Evolutionary conservation across 2,113 vertebrate species (phyloP), one percentile per base, ranked within the genome.

Genomic region (Desmodus rotundus): DNA sequence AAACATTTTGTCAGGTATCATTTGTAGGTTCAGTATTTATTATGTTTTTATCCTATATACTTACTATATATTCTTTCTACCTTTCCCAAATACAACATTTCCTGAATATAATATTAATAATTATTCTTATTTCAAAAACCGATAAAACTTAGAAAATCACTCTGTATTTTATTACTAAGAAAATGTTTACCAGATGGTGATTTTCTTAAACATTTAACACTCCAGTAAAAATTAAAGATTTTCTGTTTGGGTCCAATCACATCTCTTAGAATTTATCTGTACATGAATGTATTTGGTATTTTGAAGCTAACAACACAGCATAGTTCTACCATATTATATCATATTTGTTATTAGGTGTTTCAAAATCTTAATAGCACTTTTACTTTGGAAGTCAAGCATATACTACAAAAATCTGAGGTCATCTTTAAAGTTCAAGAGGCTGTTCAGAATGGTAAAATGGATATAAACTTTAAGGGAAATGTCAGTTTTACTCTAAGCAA

Each of bases 371-470:
- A 97, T 97, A 98, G 28, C 41, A 93, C 20, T 19, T 94, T 94
- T 91, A 73, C 33, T 76, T 95, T 94, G 91, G 96, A 97, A 98
- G 97, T 26, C 61, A 97, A 98, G 81, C 12, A 94, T 89, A 95
- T 96, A 38, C 81, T 93, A 33, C 58, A 97, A 74, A 98, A 98
- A 98, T 78, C 87, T 97, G 92, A 98, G 94, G 97, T 97, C 94
- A 98, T 95, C 91, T 97, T 96, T 96, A 97, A 98, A 98, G 97
- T 98, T 98, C 96, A 98, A 98, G 96, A 97, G 97, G 68, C 65
- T 98, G 98, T 98, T 97, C 63, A 95, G 14, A 96, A 97, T 91
- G 43, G 33, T 91, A 95, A 97, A 98, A 98, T 97, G 45, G 97
- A 95, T 94, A 74, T 68, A 98, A 97, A 97, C 67, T 97, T 98